phyloP scores from a whole-genome alignment of 1,140 invertebrate species.

The Drosophila aff. region DNA sequence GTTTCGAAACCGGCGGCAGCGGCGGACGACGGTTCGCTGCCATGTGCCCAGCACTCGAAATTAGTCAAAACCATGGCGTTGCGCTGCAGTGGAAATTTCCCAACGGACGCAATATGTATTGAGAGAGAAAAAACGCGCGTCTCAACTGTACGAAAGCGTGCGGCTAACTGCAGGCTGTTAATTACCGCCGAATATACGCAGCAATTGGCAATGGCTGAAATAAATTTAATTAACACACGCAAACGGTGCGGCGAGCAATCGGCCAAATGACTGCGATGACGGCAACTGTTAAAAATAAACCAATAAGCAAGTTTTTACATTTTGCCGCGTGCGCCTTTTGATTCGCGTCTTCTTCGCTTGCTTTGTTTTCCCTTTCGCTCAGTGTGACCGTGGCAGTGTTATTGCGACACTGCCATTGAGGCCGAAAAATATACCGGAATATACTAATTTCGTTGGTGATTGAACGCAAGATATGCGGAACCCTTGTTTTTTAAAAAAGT shows the following conservation, averaged over 20 bases:
- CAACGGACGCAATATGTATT: constrained; percentile 40
- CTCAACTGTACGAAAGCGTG: constrained; percentile 43
- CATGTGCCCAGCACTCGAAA: constrained; percentile 84
- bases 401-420: not conserved
- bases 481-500: no score
- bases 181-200: constrained; percentile 66
- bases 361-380: constrained; percentile 55
- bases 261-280: constrained; percentile 60
- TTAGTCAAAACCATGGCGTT: constrained; percentile 77
- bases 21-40: constrained; percentile 49
- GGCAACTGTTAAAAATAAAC: constrained; percentile 83
- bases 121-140: constrained; percentile 28
- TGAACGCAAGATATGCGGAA: no score
- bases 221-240: constrained; percentile 72
- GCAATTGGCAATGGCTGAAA: constrained; percentile 59
- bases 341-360: constrained; percentile 48
- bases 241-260: constrained; percentile 30
- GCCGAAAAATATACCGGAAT: not conserved
- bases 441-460: not conserved
- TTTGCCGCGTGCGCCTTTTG: constrained; percentile 62
- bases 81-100: constrained; percentile 72
- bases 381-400: constrained; percentile 5
- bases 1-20: constrained; percentile 65
- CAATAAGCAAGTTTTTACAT: constrained; percentile 66
- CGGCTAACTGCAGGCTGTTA: constrained; percentile 55